phyloP scores from a whole-genome alignment of 1,140 invertebrate species.

The Aphaenogaster rudis region DNA sequence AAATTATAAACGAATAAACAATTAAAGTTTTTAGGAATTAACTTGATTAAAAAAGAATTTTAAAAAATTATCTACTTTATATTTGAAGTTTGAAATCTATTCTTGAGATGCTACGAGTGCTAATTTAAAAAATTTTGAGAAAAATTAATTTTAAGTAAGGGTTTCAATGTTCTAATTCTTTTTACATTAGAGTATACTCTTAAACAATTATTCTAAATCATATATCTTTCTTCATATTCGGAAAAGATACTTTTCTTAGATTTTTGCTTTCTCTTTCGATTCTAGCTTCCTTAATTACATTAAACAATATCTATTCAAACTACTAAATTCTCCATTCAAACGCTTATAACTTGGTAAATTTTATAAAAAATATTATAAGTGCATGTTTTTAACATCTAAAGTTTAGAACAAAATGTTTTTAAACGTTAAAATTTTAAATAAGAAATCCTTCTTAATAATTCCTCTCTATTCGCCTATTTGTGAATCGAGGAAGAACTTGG shows the following conservation, averaged over 20 bases:
- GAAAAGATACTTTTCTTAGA: neutral
- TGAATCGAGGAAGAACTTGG: neutral
- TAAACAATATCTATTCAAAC: neutral
- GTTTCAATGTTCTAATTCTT: neutral
- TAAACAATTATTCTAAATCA: neutral
- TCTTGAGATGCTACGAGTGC: neutral
- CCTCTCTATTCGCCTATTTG: neutral
- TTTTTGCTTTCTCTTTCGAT: neutral
- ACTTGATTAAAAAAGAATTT: too few relatives aligned
- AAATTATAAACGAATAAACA: too few relatives aligned
- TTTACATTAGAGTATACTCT: neutral
- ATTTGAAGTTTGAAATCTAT: neutral
- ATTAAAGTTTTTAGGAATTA: too few relatives aligned
- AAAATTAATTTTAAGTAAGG: neutral
- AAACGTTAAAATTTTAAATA: neutral
- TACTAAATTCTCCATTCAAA: neutral
- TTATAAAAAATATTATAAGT: neutral
- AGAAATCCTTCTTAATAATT: neutral
- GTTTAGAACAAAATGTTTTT: neutral
- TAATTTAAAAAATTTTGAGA: neutral
- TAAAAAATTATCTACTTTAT: neutral
- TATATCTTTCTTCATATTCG: neutral
- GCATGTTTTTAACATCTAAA: conserved; percentile 14
- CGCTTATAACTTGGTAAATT: neutral
- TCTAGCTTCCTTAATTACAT: neutral